A percentile compares a stretch with the other conserved stretches of the same genome.
These are phyloP conservation scores for Nudaria mundana DNA, from an alignment of 2,888 invertebrate species.

Conservation along the genomic window DNA sequence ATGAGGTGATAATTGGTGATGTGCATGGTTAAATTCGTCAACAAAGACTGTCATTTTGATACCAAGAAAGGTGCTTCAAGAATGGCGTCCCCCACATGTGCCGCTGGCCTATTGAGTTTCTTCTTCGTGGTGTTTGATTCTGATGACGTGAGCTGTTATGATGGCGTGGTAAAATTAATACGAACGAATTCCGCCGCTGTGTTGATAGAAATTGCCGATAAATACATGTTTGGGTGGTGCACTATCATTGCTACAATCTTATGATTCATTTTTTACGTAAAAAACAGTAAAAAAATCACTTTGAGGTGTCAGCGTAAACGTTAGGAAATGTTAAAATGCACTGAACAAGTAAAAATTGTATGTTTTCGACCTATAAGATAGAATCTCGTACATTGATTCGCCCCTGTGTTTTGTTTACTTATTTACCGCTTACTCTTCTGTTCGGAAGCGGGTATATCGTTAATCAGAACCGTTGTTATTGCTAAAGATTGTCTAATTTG, in stretches of 20 bases:
- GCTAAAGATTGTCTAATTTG: too few relatives aligned
- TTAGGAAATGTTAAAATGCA: slow-evolving; percentile 14
- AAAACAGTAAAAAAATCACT: slow-evolving; percentile 47
- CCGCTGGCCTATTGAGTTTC: slow-evolving; percentile 72
- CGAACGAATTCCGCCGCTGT: slow-evolving; percentile 40
- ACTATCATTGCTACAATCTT: slow-evolving; percentile 60
- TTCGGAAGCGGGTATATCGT: slow-evolving; percentile 18
- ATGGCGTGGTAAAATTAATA: slow-evolving; percentile 51
- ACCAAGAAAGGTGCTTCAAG: slow-evolving; percentile 84
- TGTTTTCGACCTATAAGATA: slow-evolving; percentile 10
- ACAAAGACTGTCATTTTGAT: slow-evolving; percentile 83
- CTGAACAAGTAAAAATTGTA: slow-evolving; percentile 18
- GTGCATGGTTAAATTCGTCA: slow-evolving; percentile 67
- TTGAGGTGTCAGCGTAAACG: slow-evolving; percentile 22
- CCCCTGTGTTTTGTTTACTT: slow-evolving; percentile 72
- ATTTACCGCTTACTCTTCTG: slow-evolving; percentile 45
- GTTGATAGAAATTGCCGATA: slow-evolving; percentile 44
- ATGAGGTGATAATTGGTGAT: slow-evolving; percentile 57
- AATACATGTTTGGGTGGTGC: slow-evolving; percentile 43
- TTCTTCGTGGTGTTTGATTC: slow-evolving; percentile 58
- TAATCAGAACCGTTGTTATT: slow-evolving; percentile 28
- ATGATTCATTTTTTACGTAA: slow-evolving; percentile 71
- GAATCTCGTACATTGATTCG: slow-evolving; percentile 33
- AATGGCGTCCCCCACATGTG: slow-evolving; percentile 90
- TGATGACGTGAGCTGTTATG: slow-evolving; percentile 65